Percentiles rank a stretch among this genome's conserved stretches.
Evolutionary conservation across 1,140 invertebrate genomes (phyloP).

Genomic region (Acyrthosiphon pisum): DNA sequence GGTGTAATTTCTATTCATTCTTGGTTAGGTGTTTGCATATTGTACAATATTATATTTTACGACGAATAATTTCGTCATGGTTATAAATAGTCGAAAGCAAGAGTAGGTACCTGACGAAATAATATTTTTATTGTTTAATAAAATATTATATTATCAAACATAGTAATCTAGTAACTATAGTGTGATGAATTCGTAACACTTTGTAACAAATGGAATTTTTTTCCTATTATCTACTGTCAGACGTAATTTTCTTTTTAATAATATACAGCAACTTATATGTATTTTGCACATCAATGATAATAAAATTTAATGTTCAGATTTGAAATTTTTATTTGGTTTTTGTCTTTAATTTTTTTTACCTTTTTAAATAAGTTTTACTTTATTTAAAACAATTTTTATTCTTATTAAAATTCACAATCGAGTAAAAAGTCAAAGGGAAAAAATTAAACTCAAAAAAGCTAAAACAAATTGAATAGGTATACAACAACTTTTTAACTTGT

Average conservation of each 20-base stretch:
- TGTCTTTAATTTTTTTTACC: not conserved
- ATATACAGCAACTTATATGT: too few relatives aligned
- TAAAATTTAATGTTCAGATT: not conserved
- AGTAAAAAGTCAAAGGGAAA: too few relatives aligned
- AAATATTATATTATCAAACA: too few relatives aligned
- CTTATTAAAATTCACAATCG: too few relatives aligned
- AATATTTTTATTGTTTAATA: not conserved
- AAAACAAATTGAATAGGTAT: too few relatives aligned
- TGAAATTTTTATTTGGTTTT: not conserved
- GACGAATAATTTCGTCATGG: not conserved
- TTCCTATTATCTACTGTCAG: too few relatives aligned
- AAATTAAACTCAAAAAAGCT: too few relatives aligned
- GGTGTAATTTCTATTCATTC: not conserved
- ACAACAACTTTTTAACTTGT: too few relatives aligned
- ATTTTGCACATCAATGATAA: too few relatives aligned
- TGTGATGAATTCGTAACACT: too few relatives aligned
- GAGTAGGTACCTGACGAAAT: not conserved
- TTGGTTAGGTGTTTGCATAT: not conserved
- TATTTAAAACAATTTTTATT: too few relatives aligned
- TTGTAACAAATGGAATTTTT: not conserved
- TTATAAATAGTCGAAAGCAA: not conserved
- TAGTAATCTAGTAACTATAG: not conserved
- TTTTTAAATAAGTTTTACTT: not conserved
- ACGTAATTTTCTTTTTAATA: too few relatives aligned
- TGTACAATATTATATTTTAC: not conserved